These are phyloP conservation scores for Brachirus orientalis DNA, from an alignment of 2,113 vertebrate species.

Conservation along the genomic window DNA sequence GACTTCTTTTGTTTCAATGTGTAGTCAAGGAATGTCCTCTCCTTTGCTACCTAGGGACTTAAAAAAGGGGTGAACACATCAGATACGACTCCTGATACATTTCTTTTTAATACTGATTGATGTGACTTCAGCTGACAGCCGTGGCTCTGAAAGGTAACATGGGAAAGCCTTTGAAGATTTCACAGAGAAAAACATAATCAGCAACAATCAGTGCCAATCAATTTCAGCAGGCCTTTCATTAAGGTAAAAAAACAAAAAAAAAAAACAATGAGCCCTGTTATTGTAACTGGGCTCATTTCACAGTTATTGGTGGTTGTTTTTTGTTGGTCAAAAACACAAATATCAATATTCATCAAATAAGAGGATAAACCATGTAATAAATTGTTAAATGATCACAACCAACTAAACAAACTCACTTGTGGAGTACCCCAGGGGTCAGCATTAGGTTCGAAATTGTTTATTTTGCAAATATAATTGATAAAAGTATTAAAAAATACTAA, in stretches of 20 bases:
- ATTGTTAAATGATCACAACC: too few species aligned
- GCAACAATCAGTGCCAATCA: conserved; percentile 49
- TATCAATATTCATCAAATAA: conserved; percentile 31
- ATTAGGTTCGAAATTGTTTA: too few species aligned
- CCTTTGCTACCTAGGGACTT: conserved; percentile 45
- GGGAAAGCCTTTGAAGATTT: conserved; percentile 45
- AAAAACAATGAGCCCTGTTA: conserved; percentile 34
- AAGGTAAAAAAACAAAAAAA: not conserved
- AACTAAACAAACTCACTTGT: too few species aligned
- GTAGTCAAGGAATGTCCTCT: conserved; percentile 42
- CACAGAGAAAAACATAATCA: conserved; percentile 42
- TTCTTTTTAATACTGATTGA: conserved; percentile 35
- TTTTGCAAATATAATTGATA: too few species aligned
- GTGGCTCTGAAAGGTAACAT: conserved; percentile 26
- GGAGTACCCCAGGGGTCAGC: too few species aligned
- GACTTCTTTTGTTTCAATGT: conserved; percentile 48
- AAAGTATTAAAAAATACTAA: too few species aligned
- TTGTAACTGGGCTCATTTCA: conserved; percentile 28
- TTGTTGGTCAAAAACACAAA: conserved; percentile 3
- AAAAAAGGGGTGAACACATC: conserved; percentile 18
- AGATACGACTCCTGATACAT: conserved; percentile 23
- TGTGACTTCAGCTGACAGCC: conserved; percentile 49
- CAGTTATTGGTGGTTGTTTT: not conserved
- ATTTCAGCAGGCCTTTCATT: conserved; percentile 49
- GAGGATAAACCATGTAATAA: conserved; percentile 33